Conservation (phyloP, 2,113 vertebrate genomes). For the Cyrtonyx montezumae region DNA sequence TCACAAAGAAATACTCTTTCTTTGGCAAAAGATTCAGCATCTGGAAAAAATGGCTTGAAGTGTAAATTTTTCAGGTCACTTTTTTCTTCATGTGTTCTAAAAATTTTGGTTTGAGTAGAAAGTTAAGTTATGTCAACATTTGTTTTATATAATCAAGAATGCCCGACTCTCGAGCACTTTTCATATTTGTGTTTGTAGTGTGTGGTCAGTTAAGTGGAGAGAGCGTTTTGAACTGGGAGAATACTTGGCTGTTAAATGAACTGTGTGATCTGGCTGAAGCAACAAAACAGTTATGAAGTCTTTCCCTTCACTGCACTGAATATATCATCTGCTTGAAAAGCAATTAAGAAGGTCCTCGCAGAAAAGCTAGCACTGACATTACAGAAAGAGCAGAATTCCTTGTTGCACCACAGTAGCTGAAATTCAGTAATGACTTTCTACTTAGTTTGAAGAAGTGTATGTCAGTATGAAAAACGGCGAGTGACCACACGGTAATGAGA, state of each 20-base stretch:
- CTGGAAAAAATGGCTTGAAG: slow-evolving; percentile 48
- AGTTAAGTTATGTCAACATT: slow-evolving; percentile 26
- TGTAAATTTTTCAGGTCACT: slow-evolving; percentile 3
- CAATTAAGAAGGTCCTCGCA: slow-evolving; percentile 28
- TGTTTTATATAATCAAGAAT: slow-evolving; percentile 47
- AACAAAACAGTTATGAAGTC: slow-evolving; percentile 47
- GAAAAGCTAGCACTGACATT: slow-evolving; percentile 31
- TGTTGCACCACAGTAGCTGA: slow-evolving; percentile 50
- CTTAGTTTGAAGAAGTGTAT: slow-evolving; percentile 14
- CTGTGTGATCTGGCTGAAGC: neutral
- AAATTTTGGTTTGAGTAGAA: slow-evolving; percentile 21
- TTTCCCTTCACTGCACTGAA: slow-evolving; percentile 59
- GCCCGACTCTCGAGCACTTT: slow-evolving; percentile 63
- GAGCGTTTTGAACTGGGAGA: slow-evolving; percentile 15
- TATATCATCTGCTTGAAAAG: slow-evolving; percentile 61
- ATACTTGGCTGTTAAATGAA: slow-evolving; percentile 14
- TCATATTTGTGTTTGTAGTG: neutral
- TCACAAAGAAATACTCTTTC: neutral
- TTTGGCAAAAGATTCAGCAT: slow-evolving; percentile 40
- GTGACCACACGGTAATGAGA: slow-evolving; percentile 13
- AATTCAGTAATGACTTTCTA: slow-evolving; percentile 61
- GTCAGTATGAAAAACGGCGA: slow-evolving; percentile 15
- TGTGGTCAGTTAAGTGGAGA: slow-evolving; percentile 53
- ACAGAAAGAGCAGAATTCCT: slow-evolving; percentile 35
- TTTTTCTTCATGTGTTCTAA: slow-evolving; percentile 32